Evolutionary conservation across 2,113 vertebrate species (phyloP), one percentile per base, ranked within the genome.

Genomic region (Alectura lathami): DNA sequence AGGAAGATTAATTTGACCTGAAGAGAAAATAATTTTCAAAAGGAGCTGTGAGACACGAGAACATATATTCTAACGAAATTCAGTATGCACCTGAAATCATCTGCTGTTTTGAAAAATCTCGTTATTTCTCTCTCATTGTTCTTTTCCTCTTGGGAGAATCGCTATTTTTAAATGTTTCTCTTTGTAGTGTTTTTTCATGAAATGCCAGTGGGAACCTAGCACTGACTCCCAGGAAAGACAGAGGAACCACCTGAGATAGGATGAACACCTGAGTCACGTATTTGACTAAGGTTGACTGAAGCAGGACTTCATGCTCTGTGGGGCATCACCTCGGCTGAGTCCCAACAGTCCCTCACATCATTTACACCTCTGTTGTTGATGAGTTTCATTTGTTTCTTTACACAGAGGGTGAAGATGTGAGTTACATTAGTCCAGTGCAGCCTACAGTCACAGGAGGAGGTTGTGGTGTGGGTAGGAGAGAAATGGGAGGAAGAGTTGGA

Each of bases 401-500:
- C 67, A 13, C 17, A 18, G 1, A 0, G 38, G 15, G 7, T n/a
- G 54, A 81, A 36, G 45, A 13, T 63, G 54, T 45, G 56, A 24
- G 10, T 84, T 34, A 1, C 2, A 3, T 42, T 64, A 1, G 11
- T 60, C 8, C 23, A 9, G 17, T 1, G 8, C 30, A 38, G 27
- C 7, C 1, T 0, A 5, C 30, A 32, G 23, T 62, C 13, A 4
- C 2, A 13, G 24, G 24, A 27, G 47, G 32, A 9, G 34, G 63
- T 14, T 45, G n/a, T 22, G 12, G 18, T 66, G 57, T 24, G 40
- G 54, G n/a, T 11, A 24, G 21, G 48, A 30, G 12, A 73, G 16
- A 60, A 80, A 11, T 2, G 0, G 21, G 36, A 47, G 14, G 57
- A 17, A 38, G 21, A 32, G 15, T 14, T 62, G 21, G 45, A 63